Evolutionary conservation across 2,888 invertebrate species (phyloP), one percentile per base, ranked within the genome.

Genomic region (Lottia scabra): DNA sequence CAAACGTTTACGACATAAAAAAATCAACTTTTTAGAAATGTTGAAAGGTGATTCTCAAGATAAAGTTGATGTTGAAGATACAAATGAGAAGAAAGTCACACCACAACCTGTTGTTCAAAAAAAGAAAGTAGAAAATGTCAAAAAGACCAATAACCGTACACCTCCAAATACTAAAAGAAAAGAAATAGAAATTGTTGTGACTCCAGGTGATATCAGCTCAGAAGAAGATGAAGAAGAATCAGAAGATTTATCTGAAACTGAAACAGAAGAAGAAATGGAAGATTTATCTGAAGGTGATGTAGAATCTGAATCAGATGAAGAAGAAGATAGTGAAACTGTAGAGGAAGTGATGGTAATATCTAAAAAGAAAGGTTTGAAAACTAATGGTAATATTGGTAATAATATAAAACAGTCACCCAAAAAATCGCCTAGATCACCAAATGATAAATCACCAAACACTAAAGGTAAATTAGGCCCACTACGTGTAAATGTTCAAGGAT

Each of bases 11-110:
- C 73, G 87, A 3, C 85, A 87, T 76, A 87, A 87, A 76, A 87
- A 88, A 72, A 83, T 88, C 19, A 84, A 84, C 74, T 88, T 87
- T 68, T 75, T 86, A 3, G 85, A 85, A 74, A 78, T 88, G 80
- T 72, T 85, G 45, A 81, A 83, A 30, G 87, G 87, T 16, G 85
- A 85, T 71, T 78, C 81, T 8, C 69, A 73, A 12, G 71, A 73
- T 23, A 75, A 78, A 23, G 62, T 48, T 2, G 26, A 70, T 6
- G 79, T 74, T 13, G 72, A 75, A n/a, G 38, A 26, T 13, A 65
- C 63, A 44, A 15, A 16, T 30, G 27, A 43, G n/a, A 19, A 30
- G 30, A 67, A 48, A 48, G 43, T 67, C 43, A 10, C 48, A 56
- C 46, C n/a, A 56, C 12, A 23, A 12, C 23, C 56, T 56, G 56